phyloP scores from a whole-genome alignment of 2,797 vertebrate species.

The Acipenser oxyrinchus region DNA sequence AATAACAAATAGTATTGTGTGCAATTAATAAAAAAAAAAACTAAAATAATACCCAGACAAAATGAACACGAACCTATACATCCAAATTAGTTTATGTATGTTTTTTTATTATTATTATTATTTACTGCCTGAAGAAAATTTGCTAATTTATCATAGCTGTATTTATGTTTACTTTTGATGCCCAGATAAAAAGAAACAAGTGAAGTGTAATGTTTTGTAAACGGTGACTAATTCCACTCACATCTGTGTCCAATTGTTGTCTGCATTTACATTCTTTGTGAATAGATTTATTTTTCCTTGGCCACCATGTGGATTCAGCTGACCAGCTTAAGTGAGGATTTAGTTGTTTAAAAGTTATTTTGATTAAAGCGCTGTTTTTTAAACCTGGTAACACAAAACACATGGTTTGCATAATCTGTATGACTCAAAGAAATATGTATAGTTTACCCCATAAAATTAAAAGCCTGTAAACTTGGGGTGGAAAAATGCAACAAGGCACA shows the following conservation, averaged over 20 bases:
- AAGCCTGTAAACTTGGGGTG: constrained; percentile 47
- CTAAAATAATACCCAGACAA: background rate
- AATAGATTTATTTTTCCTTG: constrained; percentile 98
- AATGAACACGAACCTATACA: background rate
- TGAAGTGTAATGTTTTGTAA: constrained; percentile 94
- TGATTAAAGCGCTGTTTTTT: constrained; percentile 92
- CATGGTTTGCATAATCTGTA: constrained; percentile 71
- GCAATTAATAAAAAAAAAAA: background rate
- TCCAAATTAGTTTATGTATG: no score
- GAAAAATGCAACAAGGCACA: background rate
- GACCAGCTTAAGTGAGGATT: constrained; percentile 93
- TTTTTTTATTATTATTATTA: constrained; percentile 12
- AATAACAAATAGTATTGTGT: background rate
- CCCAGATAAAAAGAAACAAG: constrained; percentile 66
- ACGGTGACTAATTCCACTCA: constrained; percentile 93
- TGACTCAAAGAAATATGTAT: constrained; percentile 58
- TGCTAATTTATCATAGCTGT: constrained; percentile 37
- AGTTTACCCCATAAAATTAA: constrained; percentile 59
- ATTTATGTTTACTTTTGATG: constrained; percentile 54
- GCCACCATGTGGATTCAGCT: constrained; percentile 97
- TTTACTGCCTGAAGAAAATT: constrained; percentile 14
- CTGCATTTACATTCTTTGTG: constrained; percentile 89
- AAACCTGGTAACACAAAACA: constrained; percentile 82
- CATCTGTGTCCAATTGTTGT: constrained; percentile 99
- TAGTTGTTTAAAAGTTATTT: constrained; percentile 98